Percentiles rank a stretch among this genome's conserved stretches.
Conservation (phyloP, 1,140 invertebrate species). For the Stenopsyche tienmushanensis region DNA sequence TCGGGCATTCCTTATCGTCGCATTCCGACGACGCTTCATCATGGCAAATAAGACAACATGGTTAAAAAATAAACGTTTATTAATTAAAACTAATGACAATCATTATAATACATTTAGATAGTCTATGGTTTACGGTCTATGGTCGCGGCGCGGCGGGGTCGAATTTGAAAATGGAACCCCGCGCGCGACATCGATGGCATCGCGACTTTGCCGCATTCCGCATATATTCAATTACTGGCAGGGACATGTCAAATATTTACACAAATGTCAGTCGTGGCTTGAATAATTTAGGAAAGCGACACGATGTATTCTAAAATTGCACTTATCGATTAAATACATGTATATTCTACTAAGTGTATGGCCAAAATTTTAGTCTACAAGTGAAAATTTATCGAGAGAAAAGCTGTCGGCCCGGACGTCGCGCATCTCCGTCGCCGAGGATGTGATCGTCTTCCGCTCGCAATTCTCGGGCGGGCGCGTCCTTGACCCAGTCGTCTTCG, state of each 20-base stretch:
- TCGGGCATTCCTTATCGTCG: no score
- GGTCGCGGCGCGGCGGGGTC: no score
- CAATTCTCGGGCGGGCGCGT: no score
- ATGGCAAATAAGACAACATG: no score
- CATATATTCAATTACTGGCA: neutral
- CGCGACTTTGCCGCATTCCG: neutral
- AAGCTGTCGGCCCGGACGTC: neutral
- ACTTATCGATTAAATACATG: neutral
- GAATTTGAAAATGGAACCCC: no score
- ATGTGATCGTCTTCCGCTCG: no score
- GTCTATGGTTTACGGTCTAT: no score
- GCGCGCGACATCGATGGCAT: neutral
- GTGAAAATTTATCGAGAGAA: neutral
- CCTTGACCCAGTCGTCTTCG: no score
- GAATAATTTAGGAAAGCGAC: neutral
- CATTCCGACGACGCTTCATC: no score
- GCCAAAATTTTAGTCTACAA: conserved; percentile 1
- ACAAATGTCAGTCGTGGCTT: conserved; percentile 2
- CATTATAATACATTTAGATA: neutral
- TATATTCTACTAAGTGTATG: neutral
- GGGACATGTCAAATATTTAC: neutral
- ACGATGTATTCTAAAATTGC: neutral
- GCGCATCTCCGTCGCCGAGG: no score
- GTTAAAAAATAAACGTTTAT: neutral
- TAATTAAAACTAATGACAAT: neutral